phyloP scores from a whole-genome alignment of 2,797 vertebrate genomes.

The Sebastes hopkinsi region DNA sequence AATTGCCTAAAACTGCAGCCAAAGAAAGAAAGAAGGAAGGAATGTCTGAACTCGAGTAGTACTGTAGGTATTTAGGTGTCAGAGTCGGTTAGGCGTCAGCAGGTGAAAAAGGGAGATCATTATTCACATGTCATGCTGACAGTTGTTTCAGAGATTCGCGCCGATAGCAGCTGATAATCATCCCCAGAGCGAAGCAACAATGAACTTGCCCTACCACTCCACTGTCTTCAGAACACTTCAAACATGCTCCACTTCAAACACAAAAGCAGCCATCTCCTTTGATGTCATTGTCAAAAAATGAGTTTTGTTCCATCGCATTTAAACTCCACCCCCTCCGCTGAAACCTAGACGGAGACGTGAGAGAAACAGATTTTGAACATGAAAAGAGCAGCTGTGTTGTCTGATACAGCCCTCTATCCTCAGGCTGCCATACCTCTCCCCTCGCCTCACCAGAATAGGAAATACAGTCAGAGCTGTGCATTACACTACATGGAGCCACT shows the following conservation, averaged over 20 bases:
- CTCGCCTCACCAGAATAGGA: slow-evolving; percentile 36
- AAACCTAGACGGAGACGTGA: slow-evolving; percentile 75
- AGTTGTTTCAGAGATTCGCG: slow-evolving; percentile 78
- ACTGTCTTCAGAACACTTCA: slow-evolving; percentile 86
- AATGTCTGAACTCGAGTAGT: slow-evolving; percentile 50
- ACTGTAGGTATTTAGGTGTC: slow-evolving; percentile 73
- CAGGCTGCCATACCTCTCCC: slow-evolving; percentile 64
- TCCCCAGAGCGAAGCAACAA: slow-evolving; percentile 79
- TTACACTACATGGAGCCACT: slow-evolving; percentile 23
- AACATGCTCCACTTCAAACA: slow-evolving; percentile 83
- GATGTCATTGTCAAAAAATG: slow-evolving; percentile 86
- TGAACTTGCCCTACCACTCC: slow-evolving; percentile 82
- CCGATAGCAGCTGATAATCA: slow-evolving; percentile 85
- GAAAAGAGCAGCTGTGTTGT: slow-evolving; percentile 82
- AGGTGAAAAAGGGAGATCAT: slow-evolving; percentile 84
- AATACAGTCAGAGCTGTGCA: slow-evolving; percentile 40
- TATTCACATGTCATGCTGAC: slow-evolving; percentile 83
- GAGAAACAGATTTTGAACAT: slow-evolving; percentile 80
- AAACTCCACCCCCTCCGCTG: slow-evolving; percentile 79
- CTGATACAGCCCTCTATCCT: slow-evolving; percentile 70
- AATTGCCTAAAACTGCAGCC: slow-evolving; percentile 26
- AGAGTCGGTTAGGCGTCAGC: slow-evolving; percentile 70
- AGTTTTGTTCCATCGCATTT: slow-evolving; percentile 82
- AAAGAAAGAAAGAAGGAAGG: slow-evolving; percentile 23
- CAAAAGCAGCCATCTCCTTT: slow-evolving; percentile 85